Base-by-base conservation (phyloP, 2,888 invertebrate species). In the Polietes domitor region DNA sequence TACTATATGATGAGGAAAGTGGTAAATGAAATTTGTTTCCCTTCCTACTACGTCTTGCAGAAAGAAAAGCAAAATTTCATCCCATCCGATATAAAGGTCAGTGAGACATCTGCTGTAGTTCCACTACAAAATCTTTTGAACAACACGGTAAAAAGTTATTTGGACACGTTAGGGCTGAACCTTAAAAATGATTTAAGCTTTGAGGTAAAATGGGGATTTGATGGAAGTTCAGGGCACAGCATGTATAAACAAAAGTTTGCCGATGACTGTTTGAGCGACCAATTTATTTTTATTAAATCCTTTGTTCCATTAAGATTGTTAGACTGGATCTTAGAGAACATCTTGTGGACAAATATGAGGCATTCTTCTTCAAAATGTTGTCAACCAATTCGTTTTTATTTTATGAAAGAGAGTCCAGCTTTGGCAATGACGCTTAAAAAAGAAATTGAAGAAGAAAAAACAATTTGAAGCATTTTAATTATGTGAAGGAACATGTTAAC, bases 201-300 rank as follows among this genome's bases (percentile, higher is more conserved):
- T 24, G 71, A 71, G n/a, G 28, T 28, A 17, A 79, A 73, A 21
- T 79, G 68, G 75, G 75, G 41, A 10, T 74, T 74, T 24, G 61
- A 61, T 43, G 58, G 74, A 26, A 47, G 58, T n/a, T 28, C 68
- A 15, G 73, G 74, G 19, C 68, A 68, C 19, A 74, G 26, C 17
- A 19, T 26, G n/a, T 68, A 74, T 43, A 80, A 70, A 53, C 71
- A 75, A 75, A 61, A 53, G 24, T 74, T 50, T 41, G 19, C 32
- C 24, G 37, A 70, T 21, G 1, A 65, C 0, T n/a, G 26, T 58
- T n/a, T 43, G 58, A 77, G 21, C n/a, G 43, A 43, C 43, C 5
- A 43, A 9, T 43, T 43, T 43, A n/a, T 43, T 43, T 43, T 43
- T 43, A 43, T 43, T 6, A 43, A 6, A 37, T 37, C n/a, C n/a